Base-by-base conservation (phyloP, 2,888 invertebrate genomes). In the Geophilus truncorum region DNA sequence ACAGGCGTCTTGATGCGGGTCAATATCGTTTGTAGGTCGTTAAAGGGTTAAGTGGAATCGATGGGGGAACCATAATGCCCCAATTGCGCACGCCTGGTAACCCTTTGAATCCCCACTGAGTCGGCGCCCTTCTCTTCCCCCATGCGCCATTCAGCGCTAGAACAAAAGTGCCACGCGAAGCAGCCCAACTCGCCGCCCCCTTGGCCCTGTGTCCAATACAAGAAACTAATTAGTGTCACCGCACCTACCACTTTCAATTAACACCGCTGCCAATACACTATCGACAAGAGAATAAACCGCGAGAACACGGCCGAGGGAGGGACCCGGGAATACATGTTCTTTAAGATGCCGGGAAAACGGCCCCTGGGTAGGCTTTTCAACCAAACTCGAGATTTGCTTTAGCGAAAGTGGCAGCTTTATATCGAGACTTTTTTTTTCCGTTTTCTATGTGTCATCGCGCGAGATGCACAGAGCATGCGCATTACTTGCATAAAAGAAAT, bases 1-100 rank as follows among this genome's bases (percentile, higher is more conserved):
- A n/a, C 18, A 25, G 79, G 32, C 79, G 79, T 51, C 51, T 28
- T 51, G 79, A 79, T 32, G 45, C 32, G 51, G 34, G 79, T 79
- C 79, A 79, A 79, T 79, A 79, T 79, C 79, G 79, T 79, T 79
- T 79, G 79, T 79, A 79, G 79, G 79, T 79, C 79, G 51, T 79
- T 79, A 79, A 79, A 79, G 79, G 79, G 79, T 79, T 79, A 79
- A 79, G 79, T 79, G 79, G 79, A 79, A 79, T 79, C 79, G 40
- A 51, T 40, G 79, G 51, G 79, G 79, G 79, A 79, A 51, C 79
- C 51, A 51, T 79, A 79, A 79, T 79, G 79, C 79, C 51, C 79
- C 79, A 51, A 79, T 79, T 79, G 79, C 79, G 79, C 79, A 79
- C 79, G 79, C 79, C 23, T 79, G 79, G 79, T 79, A 79, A 40